phyloP scores from a whole-genome alignment of 2,113 vertebrate genomes.

The Cephalopterus ornatus region DNA sequence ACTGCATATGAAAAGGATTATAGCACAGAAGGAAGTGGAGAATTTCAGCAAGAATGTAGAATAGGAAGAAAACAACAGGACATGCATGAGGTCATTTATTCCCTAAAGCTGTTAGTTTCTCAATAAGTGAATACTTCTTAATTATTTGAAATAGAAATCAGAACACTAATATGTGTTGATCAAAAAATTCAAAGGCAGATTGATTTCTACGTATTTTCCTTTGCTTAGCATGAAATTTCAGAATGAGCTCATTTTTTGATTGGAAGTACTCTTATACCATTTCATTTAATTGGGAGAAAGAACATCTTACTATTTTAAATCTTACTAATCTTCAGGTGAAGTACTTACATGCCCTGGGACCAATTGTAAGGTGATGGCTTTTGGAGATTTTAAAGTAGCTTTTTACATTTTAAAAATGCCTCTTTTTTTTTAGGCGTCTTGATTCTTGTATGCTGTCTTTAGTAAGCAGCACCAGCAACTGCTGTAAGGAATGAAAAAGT shows the following conservation, averaged over 20 bases:
- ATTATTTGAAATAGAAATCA: not conserved
- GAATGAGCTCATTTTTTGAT: not conserved
- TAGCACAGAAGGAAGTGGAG: not conserved
- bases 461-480: not conserved
- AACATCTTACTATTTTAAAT: constrained; percentile 6
- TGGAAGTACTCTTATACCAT: not conserved
- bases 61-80: not conserved
- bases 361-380: not conserved
- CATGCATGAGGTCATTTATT: not conserved
- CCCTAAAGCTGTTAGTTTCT: not conserved
- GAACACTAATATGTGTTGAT: not conserved
- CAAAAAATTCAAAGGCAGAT: not conserved
- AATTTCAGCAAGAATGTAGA: not conserved
- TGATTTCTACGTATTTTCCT: not conserved
- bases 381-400: not conserved
- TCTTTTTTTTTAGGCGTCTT: not conserved
- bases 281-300: not conserved
- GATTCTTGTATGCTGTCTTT: not conserved
- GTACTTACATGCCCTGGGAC: not conserved
- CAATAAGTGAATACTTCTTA: not conserved
- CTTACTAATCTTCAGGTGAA: not conserved
- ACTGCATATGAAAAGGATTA: not conserved
- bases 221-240: not conserved
- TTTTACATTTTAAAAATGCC: not conserved
- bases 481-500: not conserved